These are phyloP conservation scores for Karalla daura DNA, from an alignment of 2,797 vertebrate genomes.

Conservation along the genomic window DNA sequence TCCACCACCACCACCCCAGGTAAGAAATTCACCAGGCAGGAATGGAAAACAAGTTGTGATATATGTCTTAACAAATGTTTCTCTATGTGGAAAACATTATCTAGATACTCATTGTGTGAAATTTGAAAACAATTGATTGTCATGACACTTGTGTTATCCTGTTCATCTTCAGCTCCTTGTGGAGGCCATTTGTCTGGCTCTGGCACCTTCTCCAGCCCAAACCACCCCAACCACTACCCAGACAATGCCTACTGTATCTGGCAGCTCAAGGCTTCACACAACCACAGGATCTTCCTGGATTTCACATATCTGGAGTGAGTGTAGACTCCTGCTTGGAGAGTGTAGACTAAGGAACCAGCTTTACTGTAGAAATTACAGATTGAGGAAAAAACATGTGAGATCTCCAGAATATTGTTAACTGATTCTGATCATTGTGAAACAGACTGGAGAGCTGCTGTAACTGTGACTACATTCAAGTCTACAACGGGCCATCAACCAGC, in stretches of 20 bases:
- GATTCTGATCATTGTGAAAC: neutral
- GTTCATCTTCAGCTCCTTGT: slow-evolving; percentile 55
- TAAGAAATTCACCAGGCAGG: slow-evolving; percentile 12
- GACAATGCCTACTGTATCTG: slow-evolving; percentile 82
- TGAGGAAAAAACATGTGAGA: neutral
- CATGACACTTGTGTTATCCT: slow-evolving; percentile 8
- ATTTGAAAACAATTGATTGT: neutral
- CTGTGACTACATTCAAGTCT: slow-evolving; percentile 84
- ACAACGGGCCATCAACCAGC: slow-evolving; percentile 75
- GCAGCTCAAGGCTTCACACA: slow-evolving; percentile 71
- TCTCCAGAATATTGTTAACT: neutral
- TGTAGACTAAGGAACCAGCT: neutral
- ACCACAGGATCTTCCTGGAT: slow-evolving; percentile 78
- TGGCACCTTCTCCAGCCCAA: slow-evolving; percentile 82
- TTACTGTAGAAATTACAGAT: neutral
- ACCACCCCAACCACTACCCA: slow-evolving; percentile 80
- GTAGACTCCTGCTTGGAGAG: neutral
- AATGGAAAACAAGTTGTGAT: too few species aligned
- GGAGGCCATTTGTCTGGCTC: slow-evolving; percentile 78
- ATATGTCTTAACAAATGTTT: neutral
- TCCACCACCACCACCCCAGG: neutral
- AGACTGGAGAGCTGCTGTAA: slow-evolving; percentile 84
- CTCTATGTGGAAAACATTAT: neutral
- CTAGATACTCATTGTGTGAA: neutral
- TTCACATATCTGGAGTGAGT: slow-evolving; percentile 84